Evolutionary conservation across 1,140 invertebrate genomes (phyloP), one percentile per base, ranked within the genome.

Genomic region (Ptiloglossa arizonensis): DNA sequence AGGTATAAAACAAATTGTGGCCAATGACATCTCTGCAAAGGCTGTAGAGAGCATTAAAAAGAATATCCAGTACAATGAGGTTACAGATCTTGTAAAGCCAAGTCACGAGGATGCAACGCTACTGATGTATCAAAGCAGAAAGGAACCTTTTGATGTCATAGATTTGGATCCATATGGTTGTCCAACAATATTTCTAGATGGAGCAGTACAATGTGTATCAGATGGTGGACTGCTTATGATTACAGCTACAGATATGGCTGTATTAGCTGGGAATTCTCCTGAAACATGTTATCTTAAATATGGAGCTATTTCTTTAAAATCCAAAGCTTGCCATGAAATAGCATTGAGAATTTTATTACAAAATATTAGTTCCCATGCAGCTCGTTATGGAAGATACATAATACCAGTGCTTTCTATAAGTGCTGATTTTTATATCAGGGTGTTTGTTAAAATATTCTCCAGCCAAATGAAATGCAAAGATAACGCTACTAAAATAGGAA

Each of bases 141-240:
- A 93, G 70, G 93, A 96, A 69, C 94, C 95, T 48, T 99, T 98
- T 92, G 95, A 98, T 90, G 97, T 95, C 0, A 95, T 99, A 71
- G 99, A 99, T 91, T 91, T 99, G 46, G 99, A 99, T 93, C 99
- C 99, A 0, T 99, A 99, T 90, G 99, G 99, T 8, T 98, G 97
- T 88, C 97, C 98, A 0, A 96, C 97, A 3, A 95, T 95, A 62
- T 99, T 99, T 92, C 93, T 99, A 0, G 98, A 99, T 92, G 94
- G 96, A 2, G 98, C 98, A 0, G 96, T 99, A 1, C 96, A 97
- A 89, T 95, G 95, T 81, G 93, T 97, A 0, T 93, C 94, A 35
- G 95, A 97, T 85, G 96, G 96, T 15, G 97, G 97, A 1, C 86
- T 97, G 13, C 91, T 99, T n/a, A 94, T 99, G 79, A 95, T 99